phyloP scores from a whole-genome alignment of 1,140 invertebrate species.

The Melanaphis sacchari region DNA sequence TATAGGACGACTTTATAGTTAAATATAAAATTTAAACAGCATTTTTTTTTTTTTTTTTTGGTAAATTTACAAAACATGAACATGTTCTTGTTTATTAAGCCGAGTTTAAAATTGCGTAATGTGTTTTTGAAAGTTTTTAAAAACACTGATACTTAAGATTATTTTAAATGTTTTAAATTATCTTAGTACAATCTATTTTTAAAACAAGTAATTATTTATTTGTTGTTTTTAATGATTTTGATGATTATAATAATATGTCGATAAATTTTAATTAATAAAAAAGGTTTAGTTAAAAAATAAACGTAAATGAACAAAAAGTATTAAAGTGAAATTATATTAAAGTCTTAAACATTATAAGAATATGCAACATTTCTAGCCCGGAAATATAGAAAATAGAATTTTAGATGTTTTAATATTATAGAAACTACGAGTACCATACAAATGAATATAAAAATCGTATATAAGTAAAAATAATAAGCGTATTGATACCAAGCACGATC shows the following conservation, averaged over 20 bases:
- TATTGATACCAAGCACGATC: background rate
- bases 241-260: too few relatives aligned
- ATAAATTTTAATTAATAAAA: too few relatives aligned
- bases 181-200: background rate
- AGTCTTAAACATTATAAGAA: background rate
- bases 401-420: background rate
- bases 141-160: background rate
- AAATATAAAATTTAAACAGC: too few relatives aligned
- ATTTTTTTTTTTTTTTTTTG: too few relatives aligned
- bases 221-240: background rate
- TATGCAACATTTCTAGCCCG: background rate
- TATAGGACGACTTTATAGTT: too few relatives aligned
- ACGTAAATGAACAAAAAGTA: background rate
- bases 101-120: too few relatives aligned
- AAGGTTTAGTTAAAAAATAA: background rate
- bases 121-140: background rate
- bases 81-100: too few relatives aligned
- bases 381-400: background rate
- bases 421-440: background rate
- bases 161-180: background rate
- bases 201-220: background rate
- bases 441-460: background rate
- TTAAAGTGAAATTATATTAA: background rate
- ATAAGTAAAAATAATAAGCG: background rate
- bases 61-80: too few relatives aligned